Evolutionary conservation across 2,113 vertebrate genomes (phyloP).

Genomic region (Muntiacus muntjak): DNA sequence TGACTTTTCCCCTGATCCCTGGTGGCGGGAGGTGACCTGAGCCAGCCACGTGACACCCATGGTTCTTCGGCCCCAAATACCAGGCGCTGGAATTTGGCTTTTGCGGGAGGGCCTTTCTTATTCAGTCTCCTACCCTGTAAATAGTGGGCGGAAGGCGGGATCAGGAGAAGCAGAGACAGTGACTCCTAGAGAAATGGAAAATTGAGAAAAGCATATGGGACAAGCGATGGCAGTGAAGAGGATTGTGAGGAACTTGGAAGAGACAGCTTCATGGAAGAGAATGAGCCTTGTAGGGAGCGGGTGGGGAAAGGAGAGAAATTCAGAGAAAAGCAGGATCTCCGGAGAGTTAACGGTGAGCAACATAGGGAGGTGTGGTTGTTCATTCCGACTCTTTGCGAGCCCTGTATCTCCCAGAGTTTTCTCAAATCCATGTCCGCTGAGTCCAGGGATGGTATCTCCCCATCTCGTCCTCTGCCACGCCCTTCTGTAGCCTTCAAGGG

Average conservation of each 20-base stretch:
- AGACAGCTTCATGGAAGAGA: neutral
- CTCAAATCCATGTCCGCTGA: neutral
- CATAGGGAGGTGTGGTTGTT: accelerated
- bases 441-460: too few species aligned
- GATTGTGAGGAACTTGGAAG: neutral
- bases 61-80: neutral
- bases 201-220: neutral
- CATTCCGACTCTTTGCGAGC: neutral
- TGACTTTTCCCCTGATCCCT: too few species aligned
- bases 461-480: too few species aligned
- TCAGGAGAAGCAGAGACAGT: neutral
- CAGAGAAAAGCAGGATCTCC: neutral
- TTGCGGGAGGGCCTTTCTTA: neutral
- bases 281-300: neutral
- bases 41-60: neutral
- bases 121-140: neutral
- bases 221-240: neutral
- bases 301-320: neutral
- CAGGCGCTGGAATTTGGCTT: accelerated
- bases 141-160: too few species aligned
- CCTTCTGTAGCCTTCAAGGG: too few species aligned
- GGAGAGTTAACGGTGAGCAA: neutral
- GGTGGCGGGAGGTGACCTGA: neutral
- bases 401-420: neutral
- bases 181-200: neutral